Evolutionary conservation across 92 coral and sea anemone genomes (phyloP).

Genomic region (Blastomussa wellsi): DNA sequence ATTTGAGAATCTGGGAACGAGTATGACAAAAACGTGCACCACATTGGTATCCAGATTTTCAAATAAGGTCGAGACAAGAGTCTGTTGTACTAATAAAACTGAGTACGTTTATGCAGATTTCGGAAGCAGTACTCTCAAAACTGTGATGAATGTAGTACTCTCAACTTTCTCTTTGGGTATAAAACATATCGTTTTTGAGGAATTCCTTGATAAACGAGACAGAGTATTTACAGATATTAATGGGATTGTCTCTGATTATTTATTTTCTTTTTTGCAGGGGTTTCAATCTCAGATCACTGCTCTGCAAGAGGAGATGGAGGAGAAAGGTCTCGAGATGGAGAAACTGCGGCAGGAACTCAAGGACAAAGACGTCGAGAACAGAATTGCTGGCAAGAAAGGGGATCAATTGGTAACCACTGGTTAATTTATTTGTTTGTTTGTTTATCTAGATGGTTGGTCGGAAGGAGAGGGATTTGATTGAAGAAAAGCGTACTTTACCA

Average conservation of each 20-base stretch:
- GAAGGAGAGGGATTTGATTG: too few relatives aligned
- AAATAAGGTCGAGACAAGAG: background rate
- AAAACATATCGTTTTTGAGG: too few relatives aligned
- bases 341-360: slow-evolving; percentile 79
- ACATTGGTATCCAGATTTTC: background rate
- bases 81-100: too few relatives aligned
- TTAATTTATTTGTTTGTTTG: background rate
- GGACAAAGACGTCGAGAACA: slow-evolving; percentile 94
- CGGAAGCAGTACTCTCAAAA: too few relatives aligned
- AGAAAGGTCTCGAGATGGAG: slow-evolving; percentile 60
- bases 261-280: slow-evolving; percentile 24
- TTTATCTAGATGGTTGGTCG: background rate
- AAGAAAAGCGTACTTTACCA: too few relatives aligned
- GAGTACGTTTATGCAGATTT: too few relatives aligned
- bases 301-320: slow-evolving; percentile 55
- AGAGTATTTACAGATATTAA: too few relatives aligned
- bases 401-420: slow-evolving; percentile 76
- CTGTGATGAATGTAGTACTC: too few relatives aligned
- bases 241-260: too few relatives aligned
- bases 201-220: too few relatives aligned
- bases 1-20: background rate
- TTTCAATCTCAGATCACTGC: slow-evolving; percentile 51
- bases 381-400: slow-evolving; percentile 96
- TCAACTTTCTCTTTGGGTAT: too few relatives aligned
- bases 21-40: background rate